Base-by-base conservation (phyloP, 2,888 invertebrate species). In the Lathronympha strigana region DNA sequence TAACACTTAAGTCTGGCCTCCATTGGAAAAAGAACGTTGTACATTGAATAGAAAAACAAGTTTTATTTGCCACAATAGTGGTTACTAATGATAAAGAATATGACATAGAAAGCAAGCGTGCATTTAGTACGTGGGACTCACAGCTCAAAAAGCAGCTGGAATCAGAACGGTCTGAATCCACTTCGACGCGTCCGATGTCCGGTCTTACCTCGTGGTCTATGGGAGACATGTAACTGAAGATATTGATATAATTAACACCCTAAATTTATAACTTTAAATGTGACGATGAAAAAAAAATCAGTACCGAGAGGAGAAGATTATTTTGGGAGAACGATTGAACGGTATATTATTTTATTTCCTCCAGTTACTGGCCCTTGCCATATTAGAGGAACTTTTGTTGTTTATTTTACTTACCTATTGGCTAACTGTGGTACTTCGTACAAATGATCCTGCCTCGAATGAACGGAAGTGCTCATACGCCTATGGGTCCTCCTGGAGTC, bases 391-490 rank as follows among this genome's bases (percentile, higher is more conserved):
- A n/a, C 0, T 36, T 43, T 36, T 38, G 43, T 17, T n/a, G 21
- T 40, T 11, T 45, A 51, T 17, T 54, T 43, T 25, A 49, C 71
- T 74, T 69, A 91, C 92, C 91, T 92, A 72, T 82, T 90, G 67
- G 90, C 88, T 63, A 91, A 73, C 62, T 97, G 96, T 21, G 97
- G 97, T 13, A 97, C 97, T 90, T 97, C 97, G 87, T 97, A 97
- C 80, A 97, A 95, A 86, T 97, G 97, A 79, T 97, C 97, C 61
- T 96, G 95, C 57, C 95, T 93, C 54, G 93, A 90, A 70, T 94
- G 94, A 33, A 93, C 93, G 77, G 95, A 95, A 43, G 95, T 95
- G 70, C 79, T 86, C 69, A 83, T 82, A 54, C 84, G 86, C 66
- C 89, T 81, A 51, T 83, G 86, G 0, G 82, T 81, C 31, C 85